A percentile compares a stretch with the other conserved stretches of the same genome.
Conservation (phyloP, 2,797 vertebrate species). For the Diglossa cyanea region DNA sequence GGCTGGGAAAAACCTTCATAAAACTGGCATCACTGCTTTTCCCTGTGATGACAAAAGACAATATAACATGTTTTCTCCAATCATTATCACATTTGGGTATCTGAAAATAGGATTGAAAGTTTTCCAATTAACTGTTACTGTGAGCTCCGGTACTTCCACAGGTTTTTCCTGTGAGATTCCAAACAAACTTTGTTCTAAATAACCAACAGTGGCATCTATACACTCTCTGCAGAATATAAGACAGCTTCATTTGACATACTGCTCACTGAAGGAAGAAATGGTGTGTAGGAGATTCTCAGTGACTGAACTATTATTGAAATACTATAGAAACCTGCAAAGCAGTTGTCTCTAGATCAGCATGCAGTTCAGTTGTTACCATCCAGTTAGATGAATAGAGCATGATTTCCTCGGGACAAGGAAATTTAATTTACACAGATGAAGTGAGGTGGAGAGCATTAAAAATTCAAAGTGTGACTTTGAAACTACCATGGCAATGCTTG, state of each 20-base stretch:
- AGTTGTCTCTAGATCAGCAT: background rate
- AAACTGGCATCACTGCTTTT: conserved; percentile 32
- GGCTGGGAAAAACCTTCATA: background rate
- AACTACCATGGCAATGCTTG: background rate
- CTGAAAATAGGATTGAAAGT: conserved; percentile 30
- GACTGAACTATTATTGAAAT: background rate
- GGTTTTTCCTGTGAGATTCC: background rate
- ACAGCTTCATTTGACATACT: background rate
- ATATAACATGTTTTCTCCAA: conserved; percentile 43
- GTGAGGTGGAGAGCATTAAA: background rate
- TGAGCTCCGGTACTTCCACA: conserved; percentile 20
- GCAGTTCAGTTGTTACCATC: background rate
- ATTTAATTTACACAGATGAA: background rate
- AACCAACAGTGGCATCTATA: background rate
- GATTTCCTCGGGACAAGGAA: background rate
- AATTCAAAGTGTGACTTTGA: background rate
- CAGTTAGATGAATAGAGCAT: background rate
- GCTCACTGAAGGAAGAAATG: background rate
- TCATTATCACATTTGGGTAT: background rate
- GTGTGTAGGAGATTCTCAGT: background rate
- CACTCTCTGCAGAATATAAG: background rate
- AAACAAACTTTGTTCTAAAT: conserved; percentile 2
- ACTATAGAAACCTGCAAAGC: background rate
- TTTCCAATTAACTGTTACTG: conserved; percentile 45
- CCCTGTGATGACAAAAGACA: conserved; percentile 38